Evolutionary conservation across 2,888 invertebrate species (phyloP).

Genomic region (Mactromeris polynyma): DNA sequence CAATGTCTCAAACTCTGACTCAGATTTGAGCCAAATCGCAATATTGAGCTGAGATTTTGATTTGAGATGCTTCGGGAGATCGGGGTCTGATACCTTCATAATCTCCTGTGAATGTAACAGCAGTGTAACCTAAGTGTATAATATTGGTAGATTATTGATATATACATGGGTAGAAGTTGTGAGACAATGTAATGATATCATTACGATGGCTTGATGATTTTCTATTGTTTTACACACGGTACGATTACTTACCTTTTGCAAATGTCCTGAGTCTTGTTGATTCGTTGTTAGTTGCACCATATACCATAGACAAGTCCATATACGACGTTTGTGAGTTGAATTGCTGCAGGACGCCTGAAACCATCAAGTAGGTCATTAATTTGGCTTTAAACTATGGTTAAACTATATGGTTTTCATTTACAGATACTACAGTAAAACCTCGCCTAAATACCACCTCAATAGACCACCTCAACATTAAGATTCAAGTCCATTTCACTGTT

Average conservation of each 20-base stretch:
- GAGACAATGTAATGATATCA: background rate
- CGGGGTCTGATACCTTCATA: too few relatives aligned
- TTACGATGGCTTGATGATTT: background rate
- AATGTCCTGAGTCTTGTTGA: slow-evolving; percentile 83
- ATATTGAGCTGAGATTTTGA: too few relatives aligned
- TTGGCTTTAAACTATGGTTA: too few relatives aligned
- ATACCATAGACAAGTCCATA: slow-evolving; percentile 92
- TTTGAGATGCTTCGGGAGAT: too few relatives aligned
- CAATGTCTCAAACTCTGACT: background rate
- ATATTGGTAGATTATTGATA: background rate
- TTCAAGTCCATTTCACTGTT: too few relatives aligned
- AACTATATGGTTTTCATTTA: too few relatives aligned
- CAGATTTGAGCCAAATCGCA: too few relatives aligned
- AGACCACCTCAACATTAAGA: too few relatives aligned
- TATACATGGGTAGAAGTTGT: background rate
- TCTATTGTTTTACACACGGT: background rate
- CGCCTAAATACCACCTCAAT: too few relatives aligned
- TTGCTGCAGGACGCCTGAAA: slow-evolving; percentile 91
- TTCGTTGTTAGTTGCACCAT: slow-evolving; percentile 75
- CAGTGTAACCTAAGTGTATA: background rate
- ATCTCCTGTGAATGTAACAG: background rate
- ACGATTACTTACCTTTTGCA: slow-evolving; percentile 30
- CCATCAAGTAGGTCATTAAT: too few relatives aligned
- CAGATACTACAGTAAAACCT: too few relatives aligned
- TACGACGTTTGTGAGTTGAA: slow-evolving; percentile 93